A percentile compares a stretch with the other conserved stretches of the same genome.
phyloP scores from a whole-genome alignment of 64 coral and sea anemone species.

The Pocillopora verrucosa region DNA sequence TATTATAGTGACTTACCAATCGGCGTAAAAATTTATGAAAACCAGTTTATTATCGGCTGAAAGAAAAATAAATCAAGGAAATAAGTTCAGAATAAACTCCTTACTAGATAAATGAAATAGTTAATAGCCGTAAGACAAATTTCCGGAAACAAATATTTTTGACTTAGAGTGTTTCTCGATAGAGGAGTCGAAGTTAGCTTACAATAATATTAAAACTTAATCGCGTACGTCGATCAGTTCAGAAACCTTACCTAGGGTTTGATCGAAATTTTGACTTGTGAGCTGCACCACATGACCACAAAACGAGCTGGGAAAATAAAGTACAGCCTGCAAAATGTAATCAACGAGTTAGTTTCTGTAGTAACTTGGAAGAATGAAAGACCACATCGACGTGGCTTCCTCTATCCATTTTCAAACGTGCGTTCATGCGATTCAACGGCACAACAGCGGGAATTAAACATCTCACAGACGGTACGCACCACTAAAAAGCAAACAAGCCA shows the following conservation, averaged over 20 bases:
- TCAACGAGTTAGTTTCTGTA: constrained; percentile 7
- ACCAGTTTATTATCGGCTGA: constrained; percentile 82
- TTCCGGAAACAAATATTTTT: neutral
- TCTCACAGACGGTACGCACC: constrained; percentile 46
- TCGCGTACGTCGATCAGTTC: neutral
- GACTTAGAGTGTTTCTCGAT: neutral
- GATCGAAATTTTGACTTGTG: constrained; percentile 22
- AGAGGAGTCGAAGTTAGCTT: neutral
- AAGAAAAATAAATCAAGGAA: constrained; percentile 27
- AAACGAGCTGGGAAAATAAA: neutral
- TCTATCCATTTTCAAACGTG: neutral
- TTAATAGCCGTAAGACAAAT: neutral
- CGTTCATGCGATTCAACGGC: constrained; percentile 24
- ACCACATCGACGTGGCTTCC: constrained; percentile 17
- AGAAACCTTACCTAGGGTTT: constrained; percentile 7
- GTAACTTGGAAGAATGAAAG: neutral
- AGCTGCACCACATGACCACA: constrained; percentile 30
- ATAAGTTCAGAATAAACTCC: neutral
- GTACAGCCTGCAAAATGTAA: neutral
- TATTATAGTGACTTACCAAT: constrained; percentile 70
- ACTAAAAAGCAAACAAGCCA: constrained; percentile 68
- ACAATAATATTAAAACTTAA: constrained; percentile 18
- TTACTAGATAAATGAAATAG: neutral
- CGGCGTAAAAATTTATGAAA: constrained; percentile 98
- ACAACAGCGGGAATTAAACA: constrained; percentile 33